Percentiles rank a stretch among this genome's conserved stretches.
Conservation (phyloP, 30 jellyfish, hydroid and myxozoan genomes). For the Mastigias papua region DNA sequence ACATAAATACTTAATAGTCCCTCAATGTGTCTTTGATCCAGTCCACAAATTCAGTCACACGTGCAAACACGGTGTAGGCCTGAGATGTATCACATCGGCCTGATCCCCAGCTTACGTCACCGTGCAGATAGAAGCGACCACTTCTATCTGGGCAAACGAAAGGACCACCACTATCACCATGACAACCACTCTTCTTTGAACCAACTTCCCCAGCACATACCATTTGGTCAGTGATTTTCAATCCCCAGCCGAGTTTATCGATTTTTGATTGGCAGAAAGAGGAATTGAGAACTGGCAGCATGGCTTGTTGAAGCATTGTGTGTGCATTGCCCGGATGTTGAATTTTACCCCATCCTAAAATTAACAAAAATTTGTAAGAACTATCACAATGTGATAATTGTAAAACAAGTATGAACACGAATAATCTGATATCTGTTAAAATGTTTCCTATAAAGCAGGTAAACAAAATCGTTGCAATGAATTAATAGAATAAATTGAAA, state of each 20-base stretch:
- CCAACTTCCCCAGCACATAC: constrained; percentile 72
- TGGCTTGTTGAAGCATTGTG: constrained; percentile 69
- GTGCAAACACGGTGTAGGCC: constrained; percentile 78
- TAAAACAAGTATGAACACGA: not conserved
- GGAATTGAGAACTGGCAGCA: constrained; percentile 48
- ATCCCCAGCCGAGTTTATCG: constrained; percentile 55
- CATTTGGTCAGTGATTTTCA: constrained; percentile 53
- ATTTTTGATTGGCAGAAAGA: constrained; percentile 51
- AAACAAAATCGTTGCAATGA: no score
- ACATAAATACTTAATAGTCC: not conserved
- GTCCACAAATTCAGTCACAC: constrained; percentile 61
- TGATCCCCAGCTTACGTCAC: constrained; percentile 93
- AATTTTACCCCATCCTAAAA: constrained; percentile 79
- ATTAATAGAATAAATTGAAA: no score
- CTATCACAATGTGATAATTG: not conserved
- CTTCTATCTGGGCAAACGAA: constrained; percentile 67
- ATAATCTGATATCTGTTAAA: no score
- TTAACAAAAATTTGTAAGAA: not conserved
- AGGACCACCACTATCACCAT: constrained; percentile 92
- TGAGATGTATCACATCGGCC: constrained; percentile 56
- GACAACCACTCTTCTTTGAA: constrained; percentile 76
- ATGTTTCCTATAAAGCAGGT: no score
- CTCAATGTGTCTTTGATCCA: constrained; percentile 60
- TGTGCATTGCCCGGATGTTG: constrained; percentile 70
- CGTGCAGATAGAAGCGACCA: constrained; percentile 69